These are phyloP conservation scores for Verasper variegatus DNA, from an alignment of 2,113 vertebrate species.

Conservation along the genomic window DNA sequence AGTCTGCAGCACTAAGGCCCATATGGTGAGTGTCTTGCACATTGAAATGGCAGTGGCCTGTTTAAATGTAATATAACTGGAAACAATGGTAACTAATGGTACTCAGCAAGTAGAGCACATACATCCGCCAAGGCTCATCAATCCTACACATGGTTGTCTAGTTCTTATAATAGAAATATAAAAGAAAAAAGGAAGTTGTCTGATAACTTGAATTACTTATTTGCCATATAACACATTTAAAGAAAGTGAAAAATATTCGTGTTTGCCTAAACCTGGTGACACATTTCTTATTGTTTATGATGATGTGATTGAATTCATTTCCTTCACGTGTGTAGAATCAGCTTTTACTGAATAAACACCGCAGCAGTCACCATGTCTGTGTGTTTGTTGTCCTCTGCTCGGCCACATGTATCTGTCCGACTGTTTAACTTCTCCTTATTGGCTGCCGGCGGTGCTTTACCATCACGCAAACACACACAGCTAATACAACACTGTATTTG, in stretches of 20 bases:
- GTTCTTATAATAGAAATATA: no score
- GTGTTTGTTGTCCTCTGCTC: slow-evolving; percentile 12
- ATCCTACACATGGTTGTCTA: no score
- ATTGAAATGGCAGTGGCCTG: neutral
- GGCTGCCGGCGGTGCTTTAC: neutral
- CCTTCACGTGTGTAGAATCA: neutral
- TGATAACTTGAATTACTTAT: no score
- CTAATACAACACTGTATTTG: slow-evolving; percentile 7
- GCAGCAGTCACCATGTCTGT: slow-evolving; percentile 1
- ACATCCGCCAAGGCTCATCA: no score
- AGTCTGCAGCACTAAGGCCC: neutral
- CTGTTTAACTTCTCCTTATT: slow-evolving; percentile 43
- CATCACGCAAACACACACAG: neutral
- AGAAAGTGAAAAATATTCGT: no score
- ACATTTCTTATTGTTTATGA: no score
- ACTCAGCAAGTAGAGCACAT: neutral
- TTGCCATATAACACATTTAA: no score
- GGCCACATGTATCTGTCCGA: slow-evolving; percentile 12
- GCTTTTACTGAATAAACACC: slow-evolving; percentile 20
- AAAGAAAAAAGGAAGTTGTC: no score
- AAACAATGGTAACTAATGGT: neutral
- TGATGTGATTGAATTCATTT: no score
- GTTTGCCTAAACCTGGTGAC: no score
- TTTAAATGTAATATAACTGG: no score
- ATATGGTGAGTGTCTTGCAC: neutral